Evolutionary conservation across 2,113 vertebrate species (phyloP).

Genomic region (Alosa alosa): DNA sequence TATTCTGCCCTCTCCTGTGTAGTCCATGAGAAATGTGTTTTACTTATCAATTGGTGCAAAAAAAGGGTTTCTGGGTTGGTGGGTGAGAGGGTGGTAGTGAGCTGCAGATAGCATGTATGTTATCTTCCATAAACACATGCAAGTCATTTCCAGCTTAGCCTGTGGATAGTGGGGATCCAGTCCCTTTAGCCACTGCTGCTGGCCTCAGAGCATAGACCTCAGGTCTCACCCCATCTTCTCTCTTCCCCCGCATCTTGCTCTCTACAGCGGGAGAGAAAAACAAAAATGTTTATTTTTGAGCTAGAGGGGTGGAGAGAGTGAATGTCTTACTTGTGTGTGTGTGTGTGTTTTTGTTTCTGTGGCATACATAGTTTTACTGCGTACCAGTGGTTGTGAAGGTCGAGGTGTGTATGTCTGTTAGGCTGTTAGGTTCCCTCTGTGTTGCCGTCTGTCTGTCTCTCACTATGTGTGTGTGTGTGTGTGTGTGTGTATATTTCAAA

Average conservation of each 20-base stretch:
- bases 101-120: conserved; percentile 48
- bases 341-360: background rate
- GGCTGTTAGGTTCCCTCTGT: background rate
- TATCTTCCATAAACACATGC: conserved; percentile 55
- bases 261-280: background rate
- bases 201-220: background rate
- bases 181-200: background rate
- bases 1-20: too few relatives aligned
- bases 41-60: background rate
- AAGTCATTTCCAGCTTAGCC: conserved; percentile 33
- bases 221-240: background rate
- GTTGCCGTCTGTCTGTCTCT: background rate
- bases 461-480: background rate
- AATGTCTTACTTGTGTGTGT: background rate
- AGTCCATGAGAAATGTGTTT: background rate
- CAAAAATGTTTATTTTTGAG: background rate
- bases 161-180: background rate
- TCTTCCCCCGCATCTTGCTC: background rate
- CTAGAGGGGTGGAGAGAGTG: background rate
- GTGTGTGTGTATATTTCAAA: background rate
- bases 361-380: background rate
- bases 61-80: background rate
- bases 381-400: too few relatives aligned
- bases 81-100: conserved; percentile 20
- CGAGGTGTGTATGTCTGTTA: too few relatives aligned